Percentiles rank a stretch among this genome's conserved stretches.
phyloP scores from a whole-genome alignment of 2,113 vertebrate species.

The Neodontobutis hainanensis region DNA sequence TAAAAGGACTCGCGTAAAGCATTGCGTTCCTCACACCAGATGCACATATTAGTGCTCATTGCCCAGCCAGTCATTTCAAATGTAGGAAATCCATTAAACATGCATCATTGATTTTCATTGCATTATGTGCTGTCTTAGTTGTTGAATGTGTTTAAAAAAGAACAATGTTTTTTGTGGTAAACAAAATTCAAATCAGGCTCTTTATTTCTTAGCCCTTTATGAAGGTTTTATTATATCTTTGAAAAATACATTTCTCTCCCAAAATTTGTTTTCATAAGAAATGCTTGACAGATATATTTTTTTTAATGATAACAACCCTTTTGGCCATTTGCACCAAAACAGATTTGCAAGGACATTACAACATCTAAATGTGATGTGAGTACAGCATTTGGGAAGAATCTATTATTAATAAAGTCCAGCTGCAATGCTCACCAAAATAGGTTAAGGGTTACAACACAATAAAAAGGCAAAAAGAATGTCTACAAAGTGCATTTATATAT shows the following conservation, averaged over 20 bases:
- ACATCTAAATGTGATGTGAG: not conserved
- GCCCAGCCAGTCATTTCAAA: constrained; percentile 64
- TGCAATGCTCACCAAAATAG: not conserved
- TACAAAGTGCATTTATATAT: not conserved
- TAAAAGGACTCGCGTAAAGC: constrained; percentile 32
- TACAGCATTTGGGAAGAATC: not conserved
- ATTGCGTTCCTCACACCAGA: constrained; percentile 40
- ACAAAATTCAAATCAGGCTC: constrained; percentile 30
- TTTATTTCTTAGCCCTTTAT: constrained; percentile 33
- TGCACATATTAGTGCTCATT: constrained; percentile 47
- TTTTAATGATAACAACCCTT: not conserved
- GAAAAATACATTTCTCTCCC: constrained; percentile 25
- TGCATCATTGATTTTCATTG: constrained; percentile 64
- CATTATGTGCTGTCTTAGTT: constrained; percentile 52
- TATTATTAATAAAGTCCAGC: not conserved
- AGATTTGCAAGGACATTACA: not conserved
- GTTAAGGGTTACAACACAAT: not conserved
- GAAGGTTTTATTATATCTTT: constrained; percentile 22
- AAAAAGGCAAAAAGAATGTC: not conserved
- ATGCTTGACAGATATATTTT: not conserved
- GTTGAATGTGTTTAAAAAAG: constrained; percentile 38
- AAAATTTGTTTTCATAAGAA: constrained; percentile 1
- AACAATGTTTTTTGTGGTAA: constrained; percentile 31
- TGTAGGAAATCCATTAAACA: constrained; percentile 60
- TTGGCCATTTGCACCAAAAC: not conserved